phyloP scores from a whole-genome alignment of 2,797 vertebrate species.

The Astyanax mexicanus region DNA sequence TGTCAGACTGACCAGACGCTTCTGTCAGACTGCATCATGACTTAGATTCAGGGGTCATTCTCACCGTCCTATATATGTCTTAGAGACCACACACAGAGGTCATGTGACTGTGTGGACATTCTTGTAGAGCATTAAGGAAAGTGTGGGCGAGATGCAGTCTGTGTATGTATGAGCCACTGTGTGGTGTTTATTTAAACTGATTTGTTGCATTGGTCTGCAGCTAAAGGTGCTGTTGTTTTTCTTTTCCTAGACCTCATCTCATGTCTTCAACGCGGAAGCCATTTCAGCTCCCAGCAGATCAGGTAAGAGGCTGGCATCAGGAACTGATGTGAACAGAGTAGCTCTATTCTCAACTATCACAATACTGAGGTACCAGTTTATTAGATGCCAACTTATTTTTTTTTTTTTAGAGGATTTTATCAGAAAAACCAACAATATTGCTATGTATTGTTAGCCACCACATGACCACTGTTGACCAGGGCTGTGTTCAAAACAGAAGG shows the following conservation, averaged over 20 bases:
- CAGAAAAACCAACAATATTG: too few species aligned
- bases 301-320: constrained; percentile 72
- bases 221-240: constrained; percentile 16
- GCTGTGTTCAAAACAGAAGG: too few species aligned
- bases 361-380: too few species aligned
- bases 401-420: too few species aligned
- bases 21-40: constrained; percentile 67
- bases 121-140: background rate
- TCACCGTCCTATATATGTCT: constrained; percentile 45
- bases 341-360: too few species aligned
- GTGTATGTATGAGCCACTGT: constrained; percentile 40
- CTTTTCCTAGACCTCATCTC: constrained; percentile 83
- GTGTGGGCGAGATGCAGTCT: constrained; percentile 48
- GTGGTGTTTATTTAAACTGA: constrained; percentile 23
- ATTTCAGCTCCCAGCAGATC: constrained; percentile 76
- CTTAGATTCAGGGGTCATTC: constrained; percentile 50
- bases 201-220: background rate
- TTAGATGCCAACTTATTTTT: too few species aligned
- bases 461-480: too few species aligned
- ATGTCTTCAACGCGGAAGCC: constrained; percentile 85
- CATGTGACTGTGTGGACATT: background rate
- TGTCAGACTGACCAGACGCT: constrained; percentile 62
- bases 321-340: too few species aligned
- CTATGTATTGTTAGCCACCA: too few species aligned
- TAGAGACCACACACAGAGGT: constrained; percentile 39